phyloP scores from a whole-genome alignment of 1,140 invertebrate genomes.

The Mycetomoellerius zeteki region DNA sequence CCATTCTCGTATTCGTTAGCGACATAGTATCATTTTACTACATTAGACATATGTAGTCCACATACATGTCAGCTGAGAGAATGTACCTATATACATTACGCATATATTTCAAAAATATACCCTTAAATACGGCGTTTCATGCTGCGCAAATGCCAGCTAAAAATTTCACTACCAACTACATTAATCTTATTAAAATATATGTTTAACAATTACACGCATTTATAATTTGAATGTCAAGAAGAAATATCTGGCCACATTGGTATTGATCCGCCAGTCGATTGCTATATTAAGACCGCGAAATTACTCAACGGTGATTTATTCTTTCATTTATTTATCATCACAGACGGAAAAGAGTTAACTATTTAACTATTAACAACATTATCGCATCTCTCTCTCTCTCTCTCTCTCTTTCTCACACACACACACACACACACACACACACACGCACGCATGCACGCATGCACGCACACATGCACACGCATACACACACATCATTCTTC shows the following conservation, averaged over 20 bases:
- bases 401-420: neutral
- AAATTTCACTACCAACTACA: conserved; percentile 32
- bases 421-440: too few species aligned
- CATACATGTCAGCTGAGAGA: neutral
- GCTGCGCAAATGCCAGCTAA: conserved; percentile 25
- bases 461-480: neutral
- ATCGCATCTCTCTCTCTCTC: neutral
- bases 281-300: conserved; percentile 47
- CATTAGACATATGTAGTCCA: too few species aligned
- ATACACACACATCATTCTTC: neutral
- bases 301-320: conserved; percentile 30
- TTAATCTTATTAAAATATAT: conserved; percentile 64
- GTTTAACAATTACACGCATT: conserved; percentile 57
- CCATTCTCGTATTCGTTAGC: neutral
- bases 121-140: conserved; percentile 30
- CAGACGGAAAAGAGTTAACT: conserved; percentile 73
- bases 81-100: conserved; percentile 31
- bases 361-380: conserved; percentile 6
- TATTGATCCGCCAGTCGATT: conserved; percentile 45
- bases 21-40: neutral
- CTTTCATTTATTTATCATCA: conserved; percentile 69
- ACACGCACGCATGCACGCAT: too few species aligned
- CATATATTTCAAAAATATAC: conserved; percentile 53
- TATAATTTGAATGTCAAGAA: conserved; percentile 56
- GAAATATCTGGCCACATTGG: conserved; percentile 59